Evolutionary conservation across 2,888 invertebrate species (phyloP), one percentile per base, ranked within the genome.

Genomic region (Mesorhabditis sp.): DNA sequence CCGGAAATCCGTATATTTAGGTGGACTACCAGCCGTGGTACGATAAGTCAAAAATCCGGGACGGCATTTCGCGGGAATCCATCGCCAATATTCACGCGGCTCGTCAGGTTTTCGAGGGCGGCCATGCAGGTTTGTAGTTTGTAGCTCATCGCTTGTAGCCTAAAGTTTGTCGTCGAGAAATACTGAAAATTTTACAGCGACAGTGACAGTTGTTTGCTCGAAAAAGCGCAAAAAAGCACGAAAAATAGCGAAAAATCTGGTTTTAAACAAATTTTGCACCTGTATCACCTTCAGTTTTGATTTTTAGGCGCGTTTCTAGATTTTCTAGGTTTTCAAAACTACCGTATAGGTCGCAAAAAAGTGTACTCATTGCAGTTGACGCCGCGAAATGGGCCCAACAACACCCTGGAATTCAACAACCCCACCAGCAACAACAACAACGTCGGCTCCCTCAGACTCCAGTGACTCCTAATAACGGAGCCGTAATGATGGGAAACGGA

Each of bases 41-140:
- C 63, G 65, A 67, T 28, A 61, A 68, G 42, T 58, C 50, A 4
- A 71, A 74, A 43, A 74, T 78, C 70, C 64, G 75, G 70, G 67
- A 72, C 65, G 42, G 74, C 71, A 63, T 74, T 5, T 71, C 71
- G 4, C 71, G 74, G 0, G 74, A 74, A 67, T 78, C 78, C 4
- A 78, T 78, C 58, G 71, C 74, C 66, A 75, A 72, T 61, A 74
- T 73, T 63, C 72, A 71, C n/a, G 70, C 71, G 13, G 72, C 74
- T 4, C 68, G 74, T 0, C 71, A 73, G 50, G 71, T 74, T 67
- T 74, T 74, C 69, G 74, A 74, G 62, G 71, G 70, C 71, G 4
- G 70, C 67, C 0, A 70, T 62, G 3, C 45, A 70, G 43, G 74
- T 72, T 41, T 72, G 72, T 72, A 66, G 72, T 50, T 70, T 68